Evolutionary conservation across 2,888 invertebrate species (phyloP), one percentile per base, ranked within the genome.

Genomic region (Ephialtes manifestator): DNA sequence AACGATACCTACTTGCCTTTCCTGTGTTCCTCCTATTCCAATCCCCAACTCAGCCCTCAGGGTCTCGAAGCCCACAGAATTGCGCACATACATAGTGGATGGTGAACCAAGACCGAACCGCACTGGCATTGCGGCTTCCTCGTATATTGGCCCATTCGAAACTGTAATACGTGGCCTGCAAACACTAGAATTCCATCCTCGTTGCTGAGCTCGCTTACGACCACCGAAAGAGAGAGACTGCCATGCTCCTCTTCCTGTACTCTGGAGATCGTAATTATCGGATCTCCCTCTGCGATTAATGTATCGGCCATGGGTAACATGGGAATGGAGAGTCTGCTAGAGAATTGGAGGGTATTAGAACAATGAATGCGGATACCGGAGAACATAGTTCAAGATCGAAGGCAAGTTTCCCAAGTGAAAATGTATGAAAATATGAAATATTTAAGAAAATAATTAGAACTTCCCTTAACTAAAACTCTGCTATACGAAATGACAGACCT

Each of bases 261-360:
- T 63, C 68, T 51, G 43, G 60, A 70, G 39, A 43, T 76, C 81
- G 76, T 70, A 76, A 76, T 76, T 81, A 81, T 70, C 81, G 81
- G 60, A 81, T 58, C 75, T 75, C 58, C 48, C 20, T 55, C 20
- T 35, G 20, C 68, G 58, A 75, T 68, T 75, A 81, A 81, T 75
- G 67, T 60, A 70, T 81, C 60, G 75, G 39, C 20, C 24, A 55
- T 58, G 20, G 58, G 11, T 68, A 70, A 75, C 48, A 68, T 74
- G 46, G 74, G 65, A 74, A 28, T 53, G 10, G 15, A 11, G 63
- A 51, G 24, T 72, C 63, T 20, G 65, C 53, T 11, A 28, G 46
- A 53, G 13, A 72, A 67, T 72, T 31, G 10, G 60, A 24, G 18
- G 39, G 65, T 72, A 79, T 79, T 71, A 18, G 39, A 63, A 63